Base-by-base conservation (phyloP, 2,888 invertebrate genomes). In the Drosophila multiciliata region DNA sequence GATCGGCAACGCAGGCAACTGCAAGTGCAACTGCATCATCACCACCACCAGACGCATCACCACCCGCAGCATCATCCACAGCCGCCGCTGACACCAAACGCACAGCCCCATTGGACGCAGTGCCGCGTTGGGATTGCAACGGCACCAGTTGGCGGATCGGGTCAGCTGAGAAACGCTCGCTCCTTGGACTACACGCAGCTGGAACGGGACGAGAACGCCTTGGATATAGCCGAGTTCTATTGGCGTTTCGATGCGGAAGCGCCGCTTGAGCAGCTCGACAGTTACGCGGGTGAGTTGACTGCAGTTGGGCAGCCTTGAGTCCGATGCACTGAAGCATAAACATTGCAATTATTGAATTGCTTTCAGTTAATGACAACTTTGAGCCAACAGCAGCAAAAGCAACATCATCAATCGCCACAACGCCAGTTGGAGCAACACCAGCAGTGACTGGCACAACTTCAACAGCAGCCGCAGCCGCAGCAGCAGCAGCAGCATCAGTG, bases 191-290 rank as follows among this genome's bases (percentile, higher is more conserved):
- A 92, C 75, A 91, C 91, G 42, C 92, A 92, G 74, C 52, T 90
- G 42, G 86, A 85, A 62, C 84, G 90, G 70, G 91, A 91, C 65
- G 91, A 93, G 78, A 90, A 92, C 61, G 89, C 89, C 58, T 80
- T 89, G 58, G 92, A 92, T 65, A 92, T 93, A 58, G 92, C 92
- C 60, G 93, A 93, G 79, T 93, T 90, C 78, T 92, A 92, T 78
- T 92, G 92, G 90, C 92, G 87, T 33, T 91, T 92, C 71, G 92
- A 92, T 85, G 92, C 92, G 60, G 92, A 92, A 75, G 89, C 83
- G 29, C 73, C 85, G 72, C 75, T 78, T 57, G 80, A 85, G 62
- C 82, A 81, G 69, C 23, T 79, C 81, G 81, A 83, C 11, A 71
- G 68, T 58, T 83, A 83, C 58, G 65, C 75, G 64, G 82, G 87